phyloP scores from a whole-genome alignment of 1,140 invertebrate species.

The Gonioctena quinquepunctata region DNA sequence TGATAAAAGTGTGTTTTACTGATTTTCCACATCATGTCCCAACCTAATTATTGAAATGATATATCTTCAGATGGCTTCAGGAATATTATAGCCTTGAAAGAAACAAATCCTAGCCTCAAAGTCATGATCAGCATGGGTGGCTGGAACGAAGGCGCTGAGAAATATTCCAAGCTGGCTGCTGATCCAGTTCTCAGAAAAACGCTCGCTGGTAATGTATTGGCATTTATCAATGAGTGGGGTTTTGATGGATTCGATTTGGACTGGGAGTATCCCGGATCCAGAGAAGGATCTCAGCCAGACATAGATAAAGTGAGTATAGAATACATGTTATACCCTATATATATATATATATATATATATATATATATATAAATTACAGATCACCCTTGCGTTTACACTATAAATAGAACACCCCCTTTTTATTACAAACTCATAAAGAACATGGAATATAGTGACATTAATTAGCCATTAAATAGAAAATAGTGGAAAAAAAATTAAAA shows the following conservation, averaged over 20 bases:
- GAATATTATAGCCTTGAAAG: not conserved
- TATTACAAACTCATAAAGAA: too few species aligned
- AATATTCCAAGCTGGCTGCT: conserved; percentile 62
- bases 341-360: too few species aligned
- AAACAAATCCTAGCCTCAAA: conserved; percentile 66
- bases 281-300: not conserved
- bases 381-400: too few species aligned
- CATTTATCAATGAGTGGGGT: conserved; percentile 63
- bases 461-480: too few species aligned
- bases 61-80: not conserved
- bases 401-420: too few species aligned
- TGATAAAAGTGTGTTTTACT: too few species aligned
- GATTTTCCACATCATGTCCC: too few species aligned
- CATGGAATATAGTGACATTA: too few species aligned
- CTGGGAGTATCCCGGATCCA: conserved; percentile 74
- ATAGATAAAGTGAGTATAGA: not conserved
- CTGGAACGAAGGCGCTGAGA: conserved; percentile 75
- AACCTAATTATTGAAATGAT: too few species aligned
- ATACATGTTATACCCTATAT: too few species aligned
- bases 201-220: conserved; percentile 65
- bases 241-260: conserved; percentile 84
- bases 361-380: too few species aligned
- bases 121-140: conserved; percentile 75
- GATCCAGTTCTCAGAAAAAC: conserved; percentile 55
- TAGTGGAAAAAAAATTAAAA: too few species aligned